These are phyloP conservation scores for Actenoides hombroni DNA, from an alignment of 2,113 vertebrate genomes.

Conservation along the genomic window DNA sequence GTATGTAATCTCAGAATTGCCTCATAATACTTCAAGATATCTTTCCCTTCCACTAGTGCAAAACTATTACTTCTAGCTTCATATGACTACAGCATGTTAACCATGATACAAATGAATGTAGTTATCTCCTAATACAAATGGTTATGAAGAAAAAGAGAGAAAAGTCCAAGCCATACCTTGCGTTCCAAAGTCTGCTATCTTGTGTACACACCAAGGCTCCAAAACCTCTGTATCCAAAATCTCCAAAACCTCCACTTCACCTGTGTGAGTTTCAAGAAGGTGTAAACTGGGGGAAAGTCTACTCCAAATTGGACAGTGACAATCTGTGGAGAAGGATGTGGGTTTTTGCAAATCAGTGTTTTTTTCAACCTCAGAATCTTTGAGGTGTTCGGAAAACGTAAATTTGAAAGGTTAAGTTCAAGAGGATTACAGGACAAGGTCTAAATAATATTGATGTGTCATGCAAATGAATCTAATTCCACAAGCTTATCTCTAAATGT, in stretches of 20 bases:
- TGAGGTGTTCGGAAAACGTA: background rate
- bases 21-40: background rate
- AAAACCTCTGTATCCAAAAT: background rate
- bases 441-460: background rate
- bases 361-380: background rate
- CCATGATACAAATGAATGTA: background rate
- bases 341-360: background rate
- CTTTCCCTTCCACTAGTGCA: background rate
- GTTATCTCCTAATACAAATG: background rate
- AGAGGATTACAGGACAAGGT: background rate
- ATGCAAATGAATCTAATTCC: background rate
- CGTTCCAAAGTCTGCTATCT: background rate
- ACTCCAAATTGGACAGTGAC: background rate
- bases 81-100: background rate
- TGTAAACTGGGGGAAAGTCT: background rate
- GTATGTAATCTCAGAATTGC: background rate
- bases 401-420: background rate
- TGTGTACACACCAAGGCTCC: no score
- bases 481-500: background rate
- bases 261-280: background rate
- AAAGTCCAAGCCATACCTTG: background rate
- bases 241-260: background rate
- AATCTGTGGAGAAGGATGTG: background rate
- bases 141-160: background rate
- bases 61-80: background rate